phyloP scores from a whole-genome alignment of 2,113 vertebrate species.

The Kryptolebias marmoratus region DNA sequence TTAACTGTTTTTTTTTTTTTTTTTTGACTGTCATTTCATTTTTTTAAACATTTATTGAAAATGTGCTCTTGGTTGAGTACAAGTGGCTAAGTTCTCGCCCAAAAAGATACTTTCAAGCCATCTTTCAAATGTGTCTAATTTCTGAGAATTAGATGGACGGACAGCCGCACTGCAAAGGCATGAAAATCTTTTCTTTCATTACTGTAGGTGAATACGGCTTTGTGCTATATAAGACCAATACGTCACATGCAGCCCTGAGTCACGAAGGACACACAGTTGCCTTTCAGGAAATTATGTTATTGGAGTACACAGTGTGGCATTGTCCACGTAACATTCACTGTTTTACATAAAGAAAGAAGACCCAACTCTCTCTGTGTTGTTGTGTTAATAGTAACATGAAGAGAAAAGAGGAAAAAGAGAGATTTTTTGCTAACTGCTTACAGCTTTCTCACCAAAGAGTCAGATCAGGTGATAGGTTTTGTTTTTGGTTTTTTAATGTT shows the following conservation, averaged over 20 bases:
- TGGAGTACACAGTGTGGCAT: constrained; percentile 38
- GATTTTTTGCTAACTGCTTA: too few relatives aligned
- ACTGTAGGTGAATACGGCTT: constrained; percentile 12
- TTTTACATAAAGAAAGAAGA: constrained; percentile 4
- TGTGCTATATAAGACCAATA: constrained; percentile 12
- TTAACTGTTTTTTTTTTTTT: too few relatives aligned
- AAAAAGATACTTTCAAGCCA: neutral
- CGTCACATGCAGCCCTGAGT: constrained; percentile 14
- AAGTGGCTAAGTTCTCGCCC: neutral
- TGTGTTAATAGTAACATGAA: neutral
- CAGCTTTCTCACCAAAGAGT: neutral
- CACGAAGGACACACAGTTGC: constrained; percentile 6
- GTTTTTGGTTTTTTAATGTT: too few relatives aligned
- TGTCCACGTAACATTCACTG: constrained; percentile 21
- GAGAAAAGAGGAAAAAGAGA: neutral
- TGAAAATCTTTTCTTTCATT: neutral
- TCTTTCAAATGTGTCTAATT: neutral
- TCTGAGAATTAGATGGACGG: neutral
- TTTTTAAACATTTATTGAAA: neutral
- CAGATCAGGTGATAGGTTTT: neutral
- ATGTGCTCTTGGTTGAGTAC: neutral
- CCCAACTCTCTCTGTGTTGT: neutral
- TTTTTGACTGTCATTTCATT: neutral
- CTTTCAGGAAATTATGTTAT: constrained; percentile 23
- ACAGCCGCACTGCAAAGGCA: neutral